phyloP scores from a whole-genome alignment of 92 coral and sea anemone genomes.

The Actinernus sp. region DNA sequence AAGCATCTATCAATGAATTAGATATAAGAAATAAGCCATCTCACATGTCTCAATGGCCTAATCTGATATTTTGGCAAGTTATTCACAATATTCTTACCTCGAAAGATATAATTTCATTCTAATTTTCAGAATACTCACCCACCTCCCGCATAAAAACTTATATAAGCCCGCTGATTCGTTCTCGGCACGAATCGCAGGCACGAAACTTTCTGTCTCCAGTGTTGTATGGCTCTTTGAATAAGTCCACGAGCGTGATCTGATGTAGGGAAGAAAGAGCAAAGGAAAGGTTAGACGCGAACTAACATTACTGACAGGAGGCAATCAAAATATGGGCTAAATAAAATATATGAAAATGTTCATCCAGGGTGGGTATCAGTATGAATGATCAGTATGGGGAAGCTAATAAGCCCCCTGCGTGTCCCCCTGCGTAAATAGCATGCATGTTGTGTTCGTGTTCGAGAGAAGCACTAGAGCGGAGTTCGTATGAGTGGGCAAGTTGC shows the following conservation, averaged over 20 bases:
- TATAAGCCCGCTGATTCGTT: conserved; percentile 22
- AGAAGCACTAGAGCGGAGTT: no score
- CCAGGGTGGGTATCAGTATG: not conserved
- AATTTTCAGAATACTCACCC: conserved; percentile 37
- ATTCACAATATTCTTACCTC: not conserved
- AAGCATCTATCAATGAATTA: not conserved
- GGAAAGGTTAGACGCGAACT: no score
- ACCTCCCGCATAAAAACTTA: conserved; percentile 76
- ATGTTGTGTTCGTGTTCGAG: no score
- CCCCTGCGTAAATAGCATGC: no score
- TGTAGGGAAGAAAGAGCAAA: not conserved
- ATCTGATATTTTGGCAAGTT: not conserved
- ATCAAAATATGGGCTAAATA: no score
- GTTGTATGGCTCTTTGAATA: conserved; percentile 45
- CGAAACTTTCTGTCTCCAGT: conserved; percentile 67
- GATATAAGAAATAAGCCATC: not conserved
- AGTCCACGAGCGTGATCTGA: conserved; percentile 53
- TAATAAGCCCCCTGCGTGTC: no score
- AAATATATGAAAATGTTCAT: not conserved
- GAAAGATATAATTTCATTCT: not conserved
- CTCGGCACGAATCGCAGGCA: conserved; percentile 64
- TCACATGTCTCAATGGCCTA: no score
- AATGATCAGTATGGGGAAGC: no score
- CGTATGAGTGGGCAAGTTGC: no score
- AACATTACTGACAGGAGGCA: no score